phyloP scores from a whole-genome alignment of 2,113 vertebrate genomes.

The Nesoenas mayeri region DNA sequence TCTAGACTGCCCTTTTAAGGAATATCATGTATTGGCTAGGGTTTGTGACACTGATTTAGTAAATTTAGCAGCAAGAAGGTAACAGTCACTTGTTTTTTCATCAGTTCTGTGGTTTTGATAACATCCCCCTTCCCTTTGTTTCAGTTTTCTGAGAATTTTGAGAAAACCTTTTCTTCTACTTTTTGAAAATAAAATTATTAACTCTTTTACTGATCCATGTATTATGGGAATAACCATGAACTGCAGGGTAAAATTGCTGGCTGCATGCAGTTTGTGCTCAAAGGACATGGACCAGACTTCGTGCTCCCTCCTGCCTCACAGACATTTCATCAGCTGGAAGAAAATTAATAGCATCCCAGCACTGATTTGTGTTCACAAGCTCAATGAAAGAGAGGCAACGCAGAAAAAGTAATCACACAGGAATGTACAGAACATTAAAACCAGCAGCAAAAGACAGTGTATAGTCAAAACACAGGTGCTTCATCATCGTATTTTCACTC shows the following conservation, averaged over 20 bases:
- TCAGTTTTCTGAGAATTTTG: neutral
- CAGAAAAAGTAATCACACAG: neutral
- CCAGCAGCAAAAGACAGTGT: neutral
- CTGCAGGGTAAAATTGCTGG: neutral
- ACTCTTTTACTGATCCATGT: neutral
- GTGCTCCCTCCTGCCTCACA: neutral
- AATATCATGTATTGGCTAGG: fast-evolving
- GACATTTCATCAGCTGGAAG: neutral
- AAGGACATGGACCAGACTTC: neutral
- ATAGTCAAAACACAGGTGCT: neutral
- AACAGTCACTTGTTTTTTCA: neutral
- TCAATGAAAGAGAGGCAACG: neutral
- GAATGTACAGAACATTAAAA: conserved; percentile 15
- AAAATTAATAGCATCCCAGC: conserved; percentile 4
- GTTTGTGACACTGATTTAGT: neutral
- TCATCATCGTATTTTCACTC: neutral
- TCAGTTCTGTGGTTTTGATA: neutral
- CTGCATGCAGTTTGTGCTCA: neutral
- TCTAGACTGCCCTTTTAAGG: neutral
- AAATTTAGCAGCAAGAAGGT: neutral
- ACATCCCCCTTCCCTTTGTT: neutral
- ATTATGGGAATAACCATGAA: neutral
- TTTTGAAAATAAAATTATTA: neutral
- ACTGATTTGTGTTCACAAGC: conserved; percentile 4
- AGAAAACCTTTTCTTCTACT: neutral